A percentile compares a stretch with the other conserved stretches of the same genome.
Evolutionary conservation across 2,113 vertebrate species (phyloP).

Genomic region (Sprattus sprattus): DNA sequence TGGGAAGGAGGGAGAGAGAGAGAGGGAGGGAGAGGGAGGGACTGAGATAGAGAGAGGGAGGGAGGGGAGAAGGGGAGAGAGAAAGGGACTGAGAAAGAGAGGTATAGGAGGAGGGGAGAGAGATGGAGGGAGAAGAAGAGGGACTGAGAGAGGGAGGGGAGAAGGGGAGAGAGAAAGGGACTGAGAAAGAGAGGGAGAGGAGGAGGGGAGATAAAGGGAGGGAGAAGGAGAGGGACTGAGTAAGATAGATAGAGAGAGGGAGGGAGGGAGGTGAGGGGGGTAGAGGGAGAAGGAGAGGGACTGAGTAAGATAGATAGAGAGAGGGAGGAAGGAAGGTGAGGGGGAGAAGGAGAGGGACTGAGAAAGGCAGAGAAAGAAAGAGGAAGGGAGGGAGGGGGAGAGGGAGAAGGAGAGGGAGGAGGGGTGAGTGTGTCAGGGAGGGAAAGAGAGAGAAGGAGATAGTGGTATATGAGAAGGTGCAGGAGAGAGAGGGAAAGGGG

Average conservation of each 20-base stretch:
- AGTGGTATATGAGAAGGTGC: no score
- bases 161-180: background rate
- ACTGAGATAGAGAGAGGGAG: no score
- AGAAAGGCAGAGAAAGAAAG: background rate
- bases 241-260: no score
- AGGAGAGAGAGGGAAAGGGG: conserved; percentile 29
- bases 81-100: background rate
- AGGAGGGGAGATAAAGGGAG: background rate
- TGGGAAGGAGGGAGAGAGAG: background rate
- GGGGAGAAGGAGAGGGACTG: background rate
- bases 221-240: background rate
- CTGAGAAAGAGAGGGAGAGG: background rate
- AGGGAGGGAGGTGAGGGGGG: background rate
- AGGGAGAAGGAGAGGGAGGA: background rate
- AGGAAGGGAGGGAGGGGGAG: background rate
- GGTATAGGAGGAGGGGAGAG: background rate
- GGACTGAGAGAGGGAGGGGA: background rate
- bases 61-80: background rate
- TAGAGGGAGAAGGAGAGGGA: background rate
- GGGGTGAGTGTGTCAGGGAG: background rate
- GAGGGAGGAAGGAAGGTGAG: background rate
- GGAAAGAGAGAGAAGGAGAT: background rate
- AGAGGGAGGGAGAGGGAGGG: background rate
- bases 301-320: no score
- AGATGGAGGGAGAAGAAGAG: background rate